phyloP scores from a whole-genome alignment of 2,888 invertebrate species.

The Scaeva pyrastri region DNA sequence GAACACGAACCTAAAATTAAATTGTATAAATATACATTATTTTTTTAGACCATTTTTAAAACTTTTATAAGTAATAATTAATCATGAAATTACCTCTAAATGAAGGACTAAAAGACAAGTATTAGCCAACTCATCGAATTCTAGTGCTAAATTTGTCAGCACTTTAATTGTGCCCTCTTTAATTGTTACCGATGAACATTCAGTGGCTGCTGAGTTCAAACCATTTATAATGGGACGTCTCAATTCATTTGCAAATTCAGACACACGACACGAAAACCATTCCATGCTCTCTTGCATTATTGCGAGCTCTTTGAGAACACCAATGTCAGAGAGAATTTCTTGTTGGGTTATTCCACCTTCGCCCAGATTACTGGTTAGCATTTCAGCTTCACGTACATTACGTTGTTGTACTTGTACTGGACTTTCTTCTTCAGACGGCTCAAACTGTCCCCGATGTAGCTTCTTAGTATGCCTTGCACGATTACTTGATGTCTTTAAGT shows the following conservation, averaged over 20 bases:
- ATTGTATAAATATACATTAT: slow-evolving; percentile 6
- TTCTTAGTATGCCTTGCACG: slow-evolving; percentile 80
- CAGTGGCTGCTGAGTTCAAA: slow-evolving; percentile 78
- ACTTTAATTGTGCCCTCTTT: slow-evolving; percentile 87
- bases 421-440: slow-evolving; percentile 89
- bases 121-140: slow-evolving; percentile 95
- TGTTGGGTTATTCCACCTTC: slow-evolving; percentile 93
- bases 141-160: slow-evolving; percentile 88
- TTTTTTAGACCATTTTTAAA: no score
- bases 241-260: slow-evolving; percentile 86
- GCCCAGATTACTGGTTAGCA: slow-evolving; percentile 95
- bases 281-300: slow-evolving; percentile 97
- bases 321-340: slow-evolving; percentile 94
- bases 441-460: slow-evolving; percentile 82
- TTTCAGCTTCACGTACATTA: slow-evolving; percentile 95
- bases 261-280: slow-evolving; percentile 90
- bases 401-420: slow-evolving; percentile 91
- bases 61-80: background rate
- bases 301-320: slow-evolving; percentile 92
- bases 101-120: slow-evolving; percentile 96
- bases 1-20: slow-evolving; percentile 90
- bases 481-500: slow-evolving; percentile 85
- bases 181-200: slow-evolving; percentile 82
- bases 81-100: slow-evolving; percentile 88
- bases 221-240: slow-evolving; percentile 85